phyloP scores from a whole-genome alignment of 53 echinoderm and acorn worm species.

The Echinometra lucunter region DNA sequence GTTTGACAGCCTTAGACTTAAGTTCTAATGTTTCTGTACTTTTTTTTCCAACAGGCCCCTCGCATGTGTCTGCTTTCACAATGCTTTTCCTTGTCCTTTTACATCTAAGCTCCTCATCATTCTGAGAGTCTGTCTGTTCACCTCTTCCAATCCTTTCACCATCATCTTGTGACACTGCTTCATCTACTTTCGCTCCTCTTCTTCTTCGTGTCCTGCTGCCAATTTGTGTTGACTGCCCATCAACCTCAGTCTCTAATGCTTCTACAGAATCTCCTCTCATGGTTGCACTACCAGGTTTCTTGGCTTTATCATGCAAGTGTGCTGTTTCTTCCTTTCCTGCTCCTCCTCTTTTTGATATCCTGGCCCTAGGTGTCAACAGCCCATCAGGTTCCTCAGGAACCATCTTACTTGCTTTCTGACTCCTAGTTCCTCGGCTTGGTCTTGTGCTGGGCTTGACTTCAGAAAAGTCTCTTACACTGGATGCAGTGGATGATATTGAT shows the following conservation, averaged over 20 bases:
- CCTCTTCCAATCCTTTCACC: neutral
- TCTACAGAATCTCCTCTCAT: neutral
- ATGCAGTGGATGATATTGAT: constrained; percentile 75
- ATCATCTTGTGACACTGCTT: neutral
- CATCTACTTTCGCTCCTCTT: neutral
- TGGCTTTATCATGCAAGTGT: neutral
- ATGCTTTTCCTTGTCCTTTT: constrained; percentile 29
- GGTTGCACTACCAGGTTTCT: neutral
- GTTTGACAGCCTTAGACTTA: neutral
- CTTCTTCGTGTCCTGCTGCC: neutral
- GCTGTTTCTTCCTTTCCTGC: constrained; percentile 46
- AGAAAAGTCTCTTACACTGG: constrained; percentile 62
- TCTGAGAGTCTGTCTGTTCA: constrained; percentile 6
- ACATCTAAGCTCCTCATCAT: constrained; percentile 6
- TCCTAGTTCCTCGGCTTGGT: constrained; percentile 49
- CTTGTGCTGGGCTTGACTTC: constrained; percentile 16
- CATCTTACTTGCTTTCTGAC: constrained; percentile 62
- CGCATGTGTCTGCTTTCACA: neutral
- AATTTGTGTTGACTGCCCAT: constrained; percentile 43
- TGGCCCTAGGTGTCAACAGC: neutral
- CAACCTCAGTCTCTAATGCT: constrained; percentile 15
- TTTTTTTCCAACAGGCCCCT: neutral
- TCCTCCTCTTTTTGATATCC: constrained; percentile 48
- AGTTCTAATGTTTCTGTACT: neutral
- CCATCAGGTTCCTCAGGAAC: constrained; percentile 8